phyloP scores from a whole-genome alignment of 2,113 vertebrate genomes.

The Thalassoma bifasciatum region DNA sequence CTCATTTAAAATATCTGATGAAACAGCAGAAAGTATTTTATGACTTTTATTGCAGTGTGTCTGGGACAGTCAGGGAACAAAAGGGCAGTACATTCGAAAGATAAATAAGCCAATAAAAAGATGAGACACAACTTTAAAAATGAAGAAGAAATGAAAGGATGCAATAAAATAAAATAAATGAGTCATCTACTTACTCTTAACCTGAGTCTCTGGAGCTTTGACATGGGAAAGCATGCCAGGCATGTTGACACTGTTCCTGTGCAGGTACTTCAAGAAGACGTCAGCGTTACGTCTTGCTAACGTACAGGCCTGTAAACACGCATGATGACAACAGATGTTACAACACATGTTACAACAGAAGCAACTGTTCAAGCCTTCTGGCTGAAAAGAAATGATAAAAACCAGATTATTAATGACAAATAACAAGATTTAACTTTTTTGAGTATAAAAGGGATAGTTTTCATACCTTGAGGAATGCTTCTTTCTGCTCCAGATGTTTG shows the following conservation, averaged over 20 bases:
- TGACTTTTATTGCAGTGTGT: neutral
- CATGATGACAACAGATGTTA: slow-evolving; percentile 18
- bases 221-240: slow-evolving; percentile 97
- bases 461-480: slow-evolving; percentile 95
- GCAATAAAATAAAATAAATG: neutral
- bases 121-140: neutral
- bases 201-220: slow-evolving; percentile 98
- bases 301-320: slow-evolving; percentile 89
- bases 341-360: neutral
- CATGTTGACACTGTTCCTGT: slow-evolving; percentile 99
- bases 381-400: neutral
- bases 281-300: slow-evolving; percentile 96
- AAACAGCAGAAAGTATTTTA: slow-evolving; percentile 10
- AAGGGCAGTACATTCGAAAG: neutral
- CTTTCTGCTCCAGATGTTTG: slow-evolving; percentile 98
- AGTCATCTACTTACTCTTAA: slow-evolving; percentile 92
- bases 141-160: slow-evolving; percentile 1
- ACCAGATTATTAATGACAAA: neutral
- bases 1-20: slow-evolving; percentile 95
- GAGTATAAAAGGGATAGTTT: neutral
- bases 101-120: neutral
- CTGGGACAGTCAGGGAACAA: neutral
- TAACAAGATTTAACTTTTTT: neutral
- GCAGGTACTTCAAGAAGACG: slow-evolving; percentile 98
- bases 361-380: too few species aligned